phyloP scores from a whole-genome alignment of 2,113 vertebrate genomes.

The Zingel zingel region DNA sequence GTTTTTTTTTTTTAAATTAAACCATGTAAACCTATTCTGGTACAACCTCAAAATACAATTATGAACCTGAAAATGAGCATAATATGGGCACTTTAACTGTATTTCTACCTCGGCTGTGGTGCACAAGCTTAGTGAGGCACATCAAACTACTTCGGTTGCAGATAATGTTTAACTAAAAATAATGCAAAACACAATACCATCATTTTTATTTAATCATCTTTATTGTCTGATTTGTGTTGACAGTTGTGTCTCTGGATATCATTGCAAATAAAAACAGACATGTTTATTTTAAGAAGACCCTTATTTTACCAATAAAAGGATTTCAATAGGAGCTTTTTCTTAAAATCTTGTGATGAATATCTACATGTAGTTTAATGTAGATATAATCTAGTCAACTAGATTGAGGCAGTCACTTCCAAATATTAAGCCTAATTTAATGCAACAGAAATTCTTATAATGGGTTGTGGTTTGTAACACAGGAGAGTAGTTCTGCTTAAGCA shows the following conservation, averaged over 20 bases:
- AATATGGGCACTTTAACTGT: background rate
- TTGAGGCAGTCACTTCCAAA: background rate
- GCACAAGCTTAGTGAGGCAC: background rate
- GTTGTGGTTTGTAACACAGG: background rate
- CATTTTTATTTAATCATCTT: background rate
- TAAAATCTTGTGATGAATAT: background rate
- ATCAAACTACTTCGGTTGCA: background rate
- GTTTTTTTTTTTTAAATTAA: no score
- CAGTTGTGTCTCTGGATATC: background rate
- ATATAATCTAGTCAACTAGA: no score
- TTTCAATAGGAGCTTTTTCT: background rate
- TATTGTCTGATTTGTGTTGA: conserved; percentile 17
- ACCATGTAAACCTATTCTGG: no score
- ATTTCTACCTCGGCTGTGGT: conserved; percentile 12
- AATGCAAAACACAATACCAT: conserved; percentile 8
- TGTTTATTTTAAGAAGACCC: background rate
- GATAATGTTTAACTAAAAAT: background rate
- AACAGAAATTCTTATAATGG: background rate
- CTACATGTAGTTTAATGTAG: background rate
- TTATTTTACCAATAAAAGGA: background rate
- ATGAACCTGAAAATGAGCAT: no score
- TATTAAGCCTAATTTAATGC: conserved; percentile 4
- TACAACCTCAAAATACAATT: no score
- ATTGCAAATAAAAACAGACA: background rate
- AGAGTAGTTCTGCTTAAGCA: conserved; percentile 22